Base-by-base conservation (phyloP, 2,113 vertebrate genomes). In the Vombatus ursinus region DNA sequence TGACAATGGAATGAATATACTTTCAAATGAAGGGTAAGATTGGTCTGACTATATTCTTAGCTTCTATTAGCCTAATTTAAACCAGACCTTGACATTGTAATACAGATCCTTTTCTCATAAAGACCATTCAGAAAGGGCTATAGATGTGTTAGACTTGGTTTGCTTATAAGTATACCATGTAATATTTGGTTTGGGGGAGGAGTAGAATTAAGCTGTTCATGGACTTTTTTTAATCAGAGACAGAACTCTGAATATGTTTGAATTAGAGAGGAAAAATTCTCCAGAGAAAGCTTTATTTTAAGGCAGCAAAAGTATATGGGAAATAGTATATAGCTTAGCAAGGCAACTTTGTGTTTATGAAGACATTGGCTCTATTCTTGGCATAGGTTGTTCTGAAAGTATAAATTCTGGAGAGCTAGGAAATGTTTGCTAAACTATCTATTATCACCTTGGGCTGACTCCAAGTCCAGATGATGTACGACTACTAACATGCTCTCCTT, bases 1-100 rank as follows among this genome's bases (percentile, higher is more conserved):
- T 98, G 96, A 97, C 97, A 98, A 96, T 93, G 93, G 52, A 96
- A 97, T 93, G 6, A 98, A 96, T 95, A 95, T 49, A 90, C 23
- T 97, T 96, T 96, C 90, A 94, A 94, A 98, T 53, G 92, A 98
- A 98, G 90, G 96, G 68, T 93, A 96, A 48, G 77, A 92, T 84
- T 96, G 61, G n/a, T 95, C 98, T 93, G 96, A 97, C 92, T 90
- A 96, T 97, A 84, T 95, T 50, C 77, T 52, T 84, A 25, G 8
- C n/a, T 92, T 94, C 14, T 95, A 90, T 93, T 91, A 50, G 89
- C 93, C 50, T 94, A 95, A 95, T 95, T 97, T 93, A 96, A 84
- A 84, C 54, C 94, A 90, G 51, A 94, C 95, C 96, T 93, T 95
- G 94, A 90, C 90, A 84, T 1, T 94, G 26, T 51, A 48, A 96